Evolutionary conservation across 2,113 vertebrate genomes (phyloP), one percentile per base, ranked within the genome.

Genomic region (Triplophysa dalaica): DNA sequence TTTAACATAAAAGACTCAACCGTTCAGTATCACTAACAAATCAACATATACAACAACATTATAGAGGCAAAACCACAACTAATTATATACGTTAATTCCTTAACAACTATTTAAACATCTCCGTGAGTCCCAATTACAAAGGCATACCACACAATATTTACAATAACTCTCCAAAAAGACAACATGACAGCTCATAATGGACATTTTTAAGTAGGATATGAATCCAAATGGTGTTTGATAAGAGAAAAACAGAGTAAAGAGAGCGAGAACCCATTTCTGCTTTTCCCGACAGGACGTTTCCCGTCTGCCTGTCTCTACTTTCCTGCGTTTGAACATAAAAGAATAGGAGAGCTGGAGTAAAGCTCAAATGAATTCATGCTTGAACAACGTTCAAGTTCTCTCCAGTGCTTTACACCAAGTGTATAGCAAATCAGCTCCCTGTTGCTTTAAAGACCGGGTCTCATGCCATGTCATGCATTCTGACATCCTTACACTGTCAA

Each of bases 241-340:
- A 68, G 22, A 21, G 3, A 41, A 16, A 52, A 52, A 19, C 24
- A 1, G 26, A 3, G 50, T 9, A 9, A 50, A 54, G 48, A 33
- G n/a, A 41, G 50, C 38, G 38, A 12, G 45, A 68, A 19, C 14
- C 17, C 17, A 54, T 4, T 45, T 8, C 16, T 69, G 56, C 8
- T 38, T 82, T 74, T 60, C 11, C 65, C 56, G 43, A 48, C 77
- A 78, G 81, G 81, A 83, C 56, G 66, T 64, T 45, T 38, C 26
- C 64, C 26, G 56, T 26, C 62, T 77, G 54, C 29, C 70, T 50
- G 41, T 61, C 26, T 24, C 9, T 54, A 65, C 45, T 79, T 79
- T 64, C 56, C 64, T 79, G 81, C 14, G 21, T 69, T 70, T 83
- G 45, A 68, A 33, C 56, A 29, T 24, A 56, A 43, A 33, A 61